Evolutionary conservation across 2,113 vertebrate species (phyloP).

Genomic region (Colinus virginianus): DNA sequence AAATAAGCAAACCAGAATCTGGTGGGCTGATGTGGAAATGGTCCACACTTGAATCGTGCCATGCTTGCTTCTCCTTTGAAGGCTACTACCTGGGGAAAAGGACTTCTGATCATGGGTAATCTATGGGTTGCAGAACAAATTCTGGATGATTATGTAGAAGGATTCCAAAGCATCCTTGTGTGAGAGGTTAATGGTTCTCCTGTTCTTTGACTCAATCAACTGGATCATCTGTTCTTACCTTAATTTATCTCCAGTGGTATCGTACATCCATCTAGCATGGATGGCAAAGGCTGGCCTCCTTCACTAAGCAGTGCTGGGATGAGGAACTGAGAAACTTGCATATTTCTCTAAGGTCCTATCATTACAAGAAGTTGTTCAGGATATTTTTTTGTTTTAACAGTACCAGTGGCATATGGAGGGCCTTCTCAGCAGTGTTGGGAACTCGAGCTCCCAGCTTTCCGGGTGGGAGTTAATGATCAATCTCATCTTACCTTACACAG

Average conservation of each 20-base stretch:
- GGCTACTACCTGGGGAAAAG: background rate
- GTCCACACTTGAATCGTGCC: background rate
- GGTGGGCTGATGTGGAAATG: background rate
- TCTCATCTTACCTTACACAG: conserved; percentile 26
- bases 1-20: background rate
- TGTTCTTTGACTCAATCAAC: background rate
- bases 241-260: background rate
- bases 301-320: background rate
- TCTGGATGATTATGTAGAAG: background rate
- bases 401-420: background rate
- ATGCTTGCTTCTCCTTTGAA: conserved; percentile 31
- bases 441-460: background rate
- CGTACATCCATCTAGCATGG: background rate
- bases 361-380: background rate
- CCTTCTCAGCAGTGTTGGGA: background rate
- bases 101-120: background rate
- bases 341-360: background rate
- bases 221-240: background rate
- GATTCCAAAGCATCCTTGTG: background rate
- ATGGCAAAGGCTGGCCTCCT: background rate
- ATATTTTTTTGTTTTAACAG: background rate
- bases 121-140: background rate
- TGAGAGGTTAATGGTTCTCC: background rate
- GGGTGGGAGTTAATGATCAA: background rate
- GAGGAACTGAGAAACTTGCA: background rate